Evolutionary conservation across 1,140 invertebrate species (phyloP).

Genomic region (Temnothorax curvispinosus): DNA sequence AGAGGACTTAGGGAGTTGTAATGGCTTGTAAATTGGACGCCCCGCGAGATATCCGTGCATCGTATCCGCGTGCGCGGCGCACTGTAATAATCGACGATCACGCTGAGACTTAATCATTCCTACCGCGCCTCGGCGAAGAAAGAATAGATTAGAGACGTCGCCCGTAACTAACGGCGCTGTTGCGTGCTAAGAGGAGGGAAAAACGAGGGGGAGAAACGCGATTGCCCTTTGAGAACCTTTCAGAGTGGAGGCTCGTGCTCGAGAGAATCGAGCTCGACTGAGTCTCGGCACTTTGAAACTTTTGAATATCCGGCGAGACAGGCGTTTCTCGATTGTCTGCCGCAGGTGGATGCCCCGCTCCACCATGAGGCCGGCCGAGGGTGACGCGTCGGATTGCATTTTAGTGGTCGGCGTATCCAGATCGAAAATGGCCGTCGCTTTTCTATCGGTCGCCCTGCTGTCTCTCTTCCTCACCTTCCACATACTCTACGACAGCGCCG

Average conservation of each 20-base stretch:
- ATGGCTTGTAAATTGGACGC: conserved; percentile 6
- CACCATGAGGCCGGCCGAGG: conserved; percentile 91
- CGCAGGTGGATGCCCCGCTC: conserved; percentile 91
- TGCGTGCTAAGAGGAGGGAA: conserved; percentile 28
- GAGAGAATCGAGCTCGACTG: background rate
- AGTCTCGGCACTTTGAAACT: background rate
- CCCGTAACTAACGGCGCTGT: conserved; percentile 48
- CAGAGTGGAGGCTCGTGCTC: background rate
- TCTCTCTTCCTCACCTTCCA: conserved; percentile 93
- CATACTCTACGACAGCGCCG: conserved; percentile 93
- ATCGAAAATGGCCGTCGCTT: conserved; percentile 92
- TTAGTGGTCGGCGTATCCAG: conserved; percentile 92
- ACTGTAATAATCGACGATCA: conserved; percentile 44
- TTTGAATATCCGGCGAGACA: background rate
- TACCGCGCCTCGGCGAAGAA: conserved; percentile 28
- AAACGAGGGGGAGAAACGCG: background rate
- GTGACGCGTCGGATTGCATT: conserved; percentile 92
- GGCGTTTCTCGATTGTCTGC: conserved; percentile 14
- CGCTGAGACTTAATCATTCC: conserved; percentile 51
- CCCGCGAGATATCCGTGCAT: background rate
- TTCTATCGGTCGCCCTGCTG: conserved; percentile 91
- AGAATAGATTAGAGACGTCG: conserved; percentile 55
- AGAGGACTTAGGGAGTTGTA: background rate
- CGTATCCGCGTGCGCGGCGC: conserved; percentile 1
- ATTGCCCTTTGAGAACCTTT: conserved; percentile 12